These are phyloP conservation scores for Mastacembelus armatus DNA, from an alignment of 2,797 vertebrate genomes.

Conservation along the genomic window DNA sequence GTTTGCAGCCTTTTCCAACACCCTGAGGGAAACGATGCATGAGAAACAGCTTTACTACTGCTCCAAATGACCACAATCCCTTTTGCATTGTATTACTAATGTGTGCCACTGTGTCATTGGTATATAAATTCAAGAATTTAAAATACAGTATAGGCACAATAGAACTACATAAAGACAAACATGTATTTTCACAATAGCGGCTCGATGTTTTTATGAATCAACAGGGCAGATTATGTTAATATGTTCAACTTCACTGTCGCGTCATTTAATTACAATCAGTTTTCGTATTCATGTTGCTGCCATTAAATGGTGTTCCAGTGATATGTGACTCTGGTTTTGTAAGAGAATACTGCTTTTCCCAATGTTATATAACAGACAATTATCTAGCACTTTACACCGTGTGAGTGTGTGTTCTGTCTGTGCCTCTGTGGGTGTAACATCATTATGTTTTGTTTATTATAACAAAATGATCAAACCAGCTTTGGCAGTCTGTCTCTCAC, in stretches of 20 bases:
- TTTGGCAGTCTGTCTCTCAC: constrained; percentile 1
- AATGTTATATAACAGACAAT: not conserved
- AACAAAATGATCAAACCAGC: constrained; percentile 7
- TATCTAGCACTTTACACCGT: not conserved
- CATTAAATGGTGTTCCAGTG: not conserved
- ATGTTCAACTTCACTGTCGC: too few relatives aligned
- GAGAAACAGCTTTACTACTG: constrained; percentile 4
- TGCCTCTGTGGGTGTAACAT: not conserved
- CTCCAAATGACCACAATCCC: constrained; percentile 4
- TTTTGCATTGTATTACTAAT: not conserved
- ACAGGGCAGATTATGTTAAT: too few relatives aligned
- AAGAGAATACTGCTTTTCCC: not conserved
- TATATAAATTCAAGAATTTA: not conserved
- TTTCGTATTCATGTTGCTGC: too few relatives aligned
- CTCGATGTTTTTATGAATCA: too few relatives aligned
- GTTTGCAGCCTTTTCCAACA: constrained; percentile 47
- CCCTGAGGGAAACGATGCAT: constrained; percentile 18
- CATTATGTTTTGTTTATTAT: not conserved
- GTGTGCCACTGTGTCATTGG: not conserved
- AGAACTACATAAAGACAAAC: not conserved
- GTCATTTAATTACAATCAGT: too few relatives aligned
- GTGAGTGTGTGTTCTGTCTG: not conserved
- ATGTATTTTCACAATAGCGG: too few relatives aligned
- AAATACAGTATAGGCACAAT: not conserved
- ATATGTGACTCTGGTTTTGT: not conserved